Base-by-base conservation (phyloP, 2,113 vertebrate genomes). In the Toxostoma redivivum region DNA sequence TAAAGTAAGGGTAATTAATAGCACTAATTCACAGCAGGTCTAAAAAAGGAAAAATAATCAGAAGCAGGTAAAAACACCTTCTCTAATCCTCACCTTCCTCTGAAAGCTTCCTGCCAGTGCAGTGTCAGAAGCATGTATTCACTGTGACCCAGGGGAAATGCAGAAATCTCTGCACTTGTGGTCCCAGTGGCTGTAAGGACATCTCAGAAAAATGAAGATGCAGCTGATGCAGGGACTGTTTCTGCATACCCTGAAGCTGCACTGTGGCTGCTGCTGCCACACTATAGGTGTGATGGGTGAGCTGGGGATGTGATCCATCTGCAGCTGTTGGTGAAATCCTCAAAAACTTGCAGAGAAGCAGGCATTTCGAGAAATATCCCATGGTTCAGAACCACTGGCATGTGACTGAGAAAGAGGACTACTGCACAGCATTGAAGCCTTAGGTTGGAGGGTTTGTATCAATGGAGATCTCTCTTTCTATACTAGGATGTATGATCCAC, bases 361-460 rank as follows among this genome's bases (percentile, higher is more conserved):
- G 24, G 21, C 10, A 50, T 10, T 3, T 4, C 2, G 3, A 31
- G 53, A 72, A 86, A 57, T 15, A 74, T 45, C 40, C 15, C 25
- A 1, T 19, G 15, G 25, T 77, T 83, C 54, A 73, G 60, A 77
- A 48, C 4, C 2, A 4, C 10, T 33, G 44, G 12, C 3, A 8
- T 5, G 31, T 1, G 1, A 22, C 45, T 47, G 42, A 78, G 40
- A n/a, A 81, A 47, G 38, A 47, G 5, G 2, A 21, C 5, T 77
- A 4, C 8, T n/a, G 50, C 21, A 53, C 9, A 44, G 11, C 13
- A 27, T 0, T 20, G 31, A 72, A 35, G 5, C 7, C 10, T 5
- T 15, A 21, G 0, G 1, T 0, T 42, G n/a, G 23, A 60, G 15
- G 17, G 12, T 42, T 66, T 73, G 5, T 38, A 50, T 10, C 33